Conservation (phyloP, 2,797 vertebrate species). For the Sebastes baramenuke region DNA sequence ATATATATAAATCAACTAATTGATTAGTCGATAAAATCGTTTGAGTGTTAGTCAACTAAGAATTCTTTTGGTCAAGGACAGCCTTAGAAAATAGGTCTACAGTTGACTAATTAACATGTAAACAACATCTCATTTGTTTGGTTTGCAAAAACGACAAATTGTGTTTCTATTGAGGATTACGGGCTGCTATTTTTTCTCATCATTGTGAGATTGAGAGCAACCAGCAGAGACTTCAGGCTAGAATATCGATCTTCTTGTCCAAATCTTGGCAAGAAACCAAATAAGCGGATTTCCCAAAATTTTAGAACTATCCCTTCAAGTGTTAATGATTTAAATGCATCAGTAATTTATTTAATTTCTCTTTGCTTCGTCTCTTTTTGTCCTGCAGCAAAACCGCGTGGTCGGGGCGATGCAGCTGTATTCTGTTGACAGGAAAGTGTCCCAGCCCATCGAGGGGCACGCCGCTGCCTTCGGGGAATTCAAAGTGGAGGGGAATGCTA, state of each 20-base stretch:
- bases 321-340: neutral
- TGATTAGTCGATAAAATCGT: too few species aligned
- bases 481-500: conserved; percentile 90
- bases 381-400: conserved; percentile 90
- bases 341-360: neutral
- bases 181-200: neutral
- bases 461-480: conserved; percentile 95
- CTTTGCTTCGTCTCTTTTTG: conserved; percentile 14
- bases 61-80: too few species aligned
- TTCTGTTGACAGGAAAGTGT: conserved; percentile 93
- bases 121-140: neutral
- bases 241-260: too few species aligned
- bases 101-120: neutral
- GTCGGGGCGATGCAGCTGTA: conserved; percentile 96
- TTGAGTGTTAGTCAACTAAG: too few species aligned
- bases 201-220: neutral
- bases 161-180: neutral
- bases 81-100: too few species aligned
- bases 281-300: neutral
- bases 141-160: neutral
- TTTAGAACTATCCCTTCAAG: neutral
- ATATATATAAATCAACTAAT: too few species aligned
- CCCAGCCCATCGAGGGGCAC: conserved; percentile 94
- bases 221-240: neutral
- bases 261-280: too few species aligned